Conservation (phyloP, 2,888 invertebrate genomes). For the Acutogordius australiensis region DNA sequence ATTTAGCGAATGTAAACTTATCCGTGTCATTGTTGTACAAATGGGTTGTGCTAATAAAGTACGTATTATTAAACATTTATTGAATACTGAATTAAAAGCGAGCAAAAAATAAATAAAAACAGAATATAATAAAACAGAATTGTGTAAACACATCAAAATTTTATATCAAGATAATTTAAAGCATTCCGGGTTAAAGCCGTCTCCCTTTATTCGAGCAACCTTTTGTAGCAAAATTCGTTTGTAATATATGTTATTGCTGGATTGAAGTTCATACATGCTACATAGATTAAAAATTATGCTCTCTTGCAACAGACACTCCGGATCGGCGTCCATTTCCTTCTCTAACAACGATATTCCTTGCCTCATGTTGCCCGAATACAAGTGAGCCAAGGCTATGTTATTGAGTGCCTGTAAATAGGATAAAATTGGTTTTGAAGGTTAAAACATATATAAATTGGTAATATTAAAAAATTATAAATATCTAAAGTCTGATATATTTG, state of each 20-base stretch:
- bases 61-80: too few relatives aligned
- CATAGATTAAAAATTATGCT: conserved; percentile 4
- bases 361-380: not conserved
- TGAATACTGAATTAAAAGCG: too few relatives aligned
- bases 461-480: conserved; percentile 8
- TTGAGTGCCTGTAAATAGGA: not conserved
- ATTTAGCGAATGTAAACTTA: too few relatives aligned
- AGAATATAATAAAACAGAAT: too few relatives aligned
- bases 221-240: conserved; percentile 1
- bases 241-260: conserved; percentile 4
- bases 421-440: not conserved
- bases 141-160: too few relatives aligned
- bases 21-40: too few relatives aligned
- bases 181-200: not conserved
- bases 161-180: not conserved
- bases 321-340: not conserved
- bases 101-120: too few relatives aligned
- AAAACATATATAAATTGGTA: not conserved
- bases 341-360: not conserved
- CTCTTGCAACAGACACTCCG: not conserved
- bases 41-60: too few relatives aligned
- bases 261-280: not conserved
- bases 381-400: not conserved
- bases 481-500: too few relatives aligned
- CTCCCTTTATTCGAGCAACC: not conserved